Percentiles rank a stretch among this genome's conserved stretches.
These are phyloP conservation scores for Xestoiulus laeticollis DNA, from an alignment of 2,888 invertebrate genomes.

Conservation along the genomic window DNA sequence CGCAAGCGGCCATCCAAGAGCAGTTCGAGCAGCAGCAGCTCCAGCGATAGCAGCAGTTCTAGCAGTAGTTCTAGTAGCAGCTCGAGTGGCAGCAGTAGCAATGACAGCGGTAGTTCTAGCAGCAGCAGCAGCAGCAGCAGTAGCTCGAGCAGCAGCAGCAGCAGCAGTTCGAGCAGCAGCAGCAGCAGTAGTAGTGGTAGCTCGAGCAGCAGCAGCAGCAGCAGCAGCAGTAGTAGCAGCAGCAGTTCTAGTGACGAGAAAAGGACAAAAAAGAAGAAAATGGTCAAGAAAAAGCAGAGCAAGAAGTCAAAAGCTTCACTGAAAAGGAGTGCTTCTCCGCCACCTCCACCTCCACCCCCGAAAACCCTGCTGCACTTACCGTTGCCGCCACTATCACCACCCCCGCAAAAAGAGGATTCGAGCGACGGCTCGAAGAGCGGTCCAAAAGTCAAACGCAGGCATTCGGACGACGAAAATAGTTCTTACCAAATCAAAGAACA, in stretches of 20 bases:
- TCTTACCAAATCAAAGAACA: not conserved
- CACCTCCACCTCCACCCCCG: constrained; percentile 43
- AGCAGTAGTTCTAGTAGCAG: constrained; percentile 48
- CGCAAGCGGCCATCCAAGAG: constrained; percentile 10
- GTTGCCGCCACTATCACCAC: constrained; percentile 36
- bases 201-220: constrained; percentile 30
- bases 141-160: constrained; percentile 36
- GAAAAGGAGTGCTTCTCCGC: not conserved
- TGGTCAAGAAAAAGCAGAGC: constrained; percentile 8
- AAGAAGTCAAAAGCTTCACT: not conserved
- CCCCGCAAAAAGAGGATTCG: not conserved
- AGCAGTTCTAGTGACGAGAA: constrained; percentile 31
- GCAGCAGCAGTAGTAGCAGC: constrained; percentile 46
- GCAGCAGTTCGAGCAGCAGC: constrained; percentile 44
- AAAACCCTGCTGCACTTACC: constrained; percentile 23
- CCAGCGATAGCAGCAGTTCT: constrained; percentile 43
- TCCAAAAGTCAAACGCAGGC: not conserved
- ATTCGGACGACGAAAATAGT: not conserved
- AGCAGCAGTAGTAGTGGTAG: constrained; percentile 33
- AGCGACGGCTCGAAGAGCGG: not conserved
- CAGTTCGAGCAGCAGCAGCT: constrained; percentile 51
- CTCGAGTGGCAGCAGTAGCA: constrained; percentile 30
- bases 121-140: constrained; percentile 41
- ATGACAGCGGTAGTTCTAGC: not conserved
- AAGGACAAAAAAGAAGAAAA: constrained; percentile 42